These are phyloP conservation scores for Heliconius hewitsoni DNA, from an alignment of 1,140 invertebrate genomes.

Conservation along the genomic window DNA sequence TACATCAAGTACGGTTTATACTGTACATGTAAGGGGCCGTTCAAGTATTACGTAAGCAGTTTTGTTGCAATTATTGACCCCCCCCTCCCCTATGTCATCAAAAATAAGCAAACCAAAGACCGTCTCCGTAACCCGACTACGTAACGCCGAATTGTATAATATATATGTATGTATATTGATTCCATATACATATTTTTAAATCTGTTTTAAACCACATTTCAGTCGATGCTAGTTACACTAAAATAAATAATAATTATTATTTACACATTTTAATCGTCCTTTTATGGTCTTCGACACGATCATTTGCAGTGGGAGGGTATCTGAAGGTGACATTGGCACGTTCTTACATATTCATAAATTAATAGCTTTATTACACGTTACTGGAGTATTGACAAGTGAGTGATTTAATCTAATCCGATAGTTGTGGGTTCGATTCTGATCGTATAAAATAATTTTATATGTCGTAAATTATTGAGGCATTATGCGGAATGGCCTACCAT, in stretches of 20 bases:
- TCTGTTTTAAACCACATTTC: too few species aligned
- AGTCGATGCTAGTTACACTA: not conserved
- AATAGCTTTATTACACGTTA: not conserved
- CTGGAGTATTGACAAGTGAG: not conserved
- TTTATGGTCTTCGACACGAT: slow-evolving; percentile 10
- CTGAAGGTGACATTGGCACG: slow-evolving; percentile 4
- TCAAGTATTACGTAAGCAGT: too few species aligned
- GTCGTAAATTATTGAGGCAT: not conserved
- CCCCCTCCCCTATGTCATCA: too few species aligned
- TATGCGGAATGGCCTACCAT: too few species aligned
- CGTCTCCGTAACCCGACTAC: too few species aligned
- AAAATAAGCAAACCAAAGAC: too few species aligned
- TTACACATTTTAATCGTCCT: not conserved
- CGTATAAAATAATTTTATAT: not conserved
- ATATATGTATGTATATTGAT: not conserved
- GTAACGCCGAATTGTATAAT: not conserved
- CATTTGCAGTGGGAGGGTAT: slow-evolving; percentile 5
- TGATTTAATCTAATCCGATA: not conserved
- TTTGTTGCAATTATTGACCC: too few species aligned
- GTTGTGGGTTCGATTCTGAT: not conserved
- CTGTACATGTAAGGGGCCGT: too few species aligned
- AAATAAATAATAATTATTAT: not conserved
- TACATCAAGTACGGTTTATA: too few species aligned
- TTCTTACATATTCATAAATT: slow-evolving; percentile 8
- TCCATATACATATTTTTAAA: not conserved